Conservation (phyloP, 2,888 invertebrate species). For the Heliconius aoede region DNA sequence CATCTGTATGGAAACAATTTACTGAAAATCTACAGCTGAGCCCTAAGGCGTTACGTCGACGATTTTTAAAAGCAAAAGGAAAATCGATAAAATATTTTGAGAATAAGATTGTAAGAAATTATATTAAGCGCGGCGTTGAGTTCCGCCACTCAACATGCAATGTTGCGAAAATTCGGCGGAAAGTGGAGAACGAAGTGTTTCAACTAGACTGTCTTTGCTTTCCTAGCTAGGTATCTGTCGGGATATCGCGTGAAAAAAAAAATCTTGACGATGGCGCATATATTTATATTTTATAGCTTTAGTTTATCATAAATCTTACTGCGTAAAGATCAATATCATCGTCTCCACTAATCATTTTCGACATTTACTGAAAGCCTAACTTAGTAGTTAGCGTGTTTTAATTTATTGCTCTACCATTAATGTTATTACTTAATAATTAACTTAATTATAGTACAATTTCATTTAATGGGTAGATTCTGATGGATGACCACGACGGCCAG, state of each 20-base stretch:
- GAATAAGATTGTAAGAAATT: background rate
- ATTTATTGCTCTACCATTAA: conserved; percentile 25
- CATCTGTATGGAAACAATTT: background rate
- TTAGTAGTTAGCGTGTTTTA: conserved; percentile 22
- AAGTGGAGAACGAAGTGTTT: background rate
- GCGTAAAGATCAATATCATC: conserved; percentile 6
- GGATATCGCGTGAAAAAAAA: background rate
- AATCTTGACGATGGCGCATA: background rate
- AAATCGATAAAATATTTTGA: background rate
- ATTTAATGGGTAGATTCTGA: background rate
- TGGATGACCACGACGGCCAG: too few relatives aligned
- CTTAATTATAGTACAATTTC: background rate
- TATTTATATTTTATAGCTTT: background rate
- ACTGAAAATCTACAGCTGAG: conserved; percentile 1
- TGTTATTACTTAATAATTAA: conserved; percentile 18
- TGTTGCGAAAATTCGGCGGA: background rate
- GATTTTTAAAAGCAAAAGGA: background rate
- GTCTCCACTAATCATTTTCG: conserved; percentile 17
- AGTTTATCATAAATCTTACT: background rate
- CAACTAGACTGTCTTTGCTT: background rate
- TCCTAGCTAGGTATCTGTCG: background rate
- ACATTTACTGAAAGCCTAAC: conserved; percentile 22
- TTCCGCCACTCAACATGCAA: background rate
- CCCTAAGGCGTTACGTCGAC: background rate
- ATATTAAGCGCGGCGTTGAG: background rate